Conservation (phyloP, 2,888 invertebrate species). For the Anarsia innoxiella region DNA sequence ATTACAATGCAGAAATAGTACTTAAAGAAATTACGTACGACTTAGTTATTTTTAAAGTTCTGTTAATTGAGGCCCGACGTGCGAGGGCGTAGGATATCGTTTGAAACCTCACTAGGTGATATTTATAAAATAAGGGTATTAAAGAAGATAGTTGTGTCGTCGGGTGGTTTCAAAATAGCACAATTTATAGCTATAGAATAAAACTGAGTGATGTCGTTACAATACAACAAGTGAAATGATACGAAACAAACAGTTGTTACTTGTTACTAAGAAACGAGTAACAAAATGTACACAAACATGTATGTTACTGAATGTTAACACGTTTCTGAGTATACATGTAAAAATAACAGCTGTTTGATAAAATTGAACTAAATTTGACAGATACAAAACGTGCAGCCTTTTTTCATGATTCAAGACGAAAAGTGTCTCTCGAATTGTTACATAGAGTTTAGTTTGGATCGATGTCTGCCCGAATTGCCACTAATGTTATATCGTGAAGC, state of each 20-base stretch:
- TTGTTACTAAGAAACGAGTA: no score
- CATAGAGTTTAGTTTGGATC: no score
- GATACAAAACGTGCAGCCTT: no score
- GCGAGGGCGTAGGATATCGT: slow-evolving; percentile 46
- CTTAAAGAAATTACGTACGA: not conserved
- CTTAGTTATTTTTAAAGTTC: not conserved
- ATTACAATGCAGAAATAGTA: no score
- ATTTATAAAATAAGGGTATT: slow-evolving; percentile 50
- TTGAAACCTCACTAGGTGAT: slow-evolving; percentile 73
- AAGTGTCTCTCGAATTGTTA: no score
- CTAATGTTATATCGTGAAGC: no score
- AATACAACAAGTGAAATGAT: no score
- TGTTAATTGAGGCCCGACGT: slow-evolving; percentile 28
- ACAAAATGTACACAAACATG: no score
- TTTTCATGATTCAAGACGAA: no score
- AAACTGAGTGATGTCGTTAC: no score
- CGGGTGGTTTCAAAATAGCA: slow-evolving; percentile 55
- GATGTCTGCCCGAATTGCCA: no score
- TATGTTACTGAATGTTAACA: slow-evolving; percentile 38
- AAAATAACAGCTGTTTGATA: slow-evolving; percentile 30
- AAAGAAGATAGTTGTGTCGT: slow-evolving; percentile 35
- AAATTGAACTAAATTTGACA: slow-evolving; percentile 24
- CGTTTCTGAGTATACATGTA: slow-evolving; percentile 39
- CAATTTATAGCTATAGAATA: slow-evolving; percentile 62
- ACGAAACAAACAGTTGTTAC: no score